Base-by-base conservation (phyloP, 2,797 vertebrate genomes). In the Leucoraja ocellata region DNA sequence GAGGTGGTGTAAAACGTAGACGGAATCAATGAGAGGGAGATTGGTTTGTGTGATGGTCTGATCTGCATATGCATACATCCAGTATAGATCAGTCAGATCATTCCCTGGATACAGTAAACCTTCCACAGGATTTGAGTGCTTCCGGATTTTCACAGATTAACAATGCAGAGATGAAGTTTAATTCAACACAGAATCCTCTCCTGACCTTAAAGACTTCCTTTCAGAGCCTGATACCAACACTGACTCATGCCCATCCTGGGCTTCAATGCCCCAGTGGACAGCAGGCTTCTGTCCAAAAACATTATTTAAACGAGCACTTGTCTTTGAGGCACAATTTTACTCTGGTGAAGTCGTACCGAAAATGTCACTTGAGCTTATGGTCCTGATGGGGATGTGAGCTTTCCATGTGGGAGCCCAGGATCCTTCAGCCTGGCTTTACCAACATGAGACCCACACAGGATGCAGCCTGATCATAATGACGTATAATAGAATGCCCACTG, bases 121-220 rank as follows among this genome's bases (percentile, higher is more conserved):
- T 46, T 32, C 83, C 83, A 63, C 28, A 13, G 61, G 54, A 58
- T 83, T 25, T 54, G 28, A 83, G 54, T 61, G 54, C 0, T 86
- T 32, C 58, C 28, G 84, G 58, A 5, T 88, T 86, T 86, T 11
- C 28, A 63, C 25, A n/a, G 83, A 86, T 86, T 88, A 88, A 88
- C 65, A 88, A 36, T 36, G 84, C 61, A 36, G 84, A 65, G 14
- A 65, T 88, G 84, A 88, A 7, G n/a, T 32, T 68, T 88, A 65
- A 88, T 65, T 65, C n/a, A 88, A 61, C 61, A 65, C 36, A n/a
- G 61, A 88, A 88, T 68, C 28, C 14, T 65, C 84, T 65, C 61
- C 21, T 65, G 61, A 65, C 61, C 84, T 88, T 88, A 14, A 68
- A 88, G n/a, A 28, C 16, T 36, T 88, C 8, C 28, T 3, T 8